phyloP scores from a whole-genome alignment of 2,888 invertebrate species.

The Ophioninae sp. region DNA sequence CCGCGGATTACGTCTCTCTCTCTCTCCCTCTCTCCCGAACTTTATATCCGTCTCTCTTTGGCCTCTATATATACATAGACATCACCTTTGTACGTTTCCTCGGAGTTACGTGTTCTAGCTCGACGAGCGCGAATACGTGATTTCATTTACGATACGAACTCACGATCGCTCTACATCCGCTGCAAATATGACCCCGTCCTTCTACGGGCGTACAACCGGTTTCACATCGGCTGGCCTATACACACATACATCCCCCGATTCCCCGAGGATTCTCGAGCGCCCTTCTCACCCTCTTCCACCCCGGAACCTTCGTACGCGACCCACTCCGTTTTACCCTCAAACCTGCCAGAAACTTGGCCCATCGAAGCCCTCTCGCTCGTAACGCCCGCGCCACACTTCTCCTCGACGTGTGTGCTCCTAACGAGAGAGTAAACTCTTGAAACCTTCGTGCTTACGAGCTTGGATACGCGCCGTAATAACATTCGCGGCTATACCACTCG shows the following conservation, averaged over 20 bases:
- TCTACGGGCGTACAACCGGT: conserved; percentile 32
- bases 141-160: conserved; percentile 79
- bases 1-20: conserved; percentile 4
- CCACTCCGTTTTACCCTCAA: conserved; percentile 42
- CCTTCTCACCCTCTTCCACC: conserved; percentile 1
- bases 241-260: conserved; percentile 11
- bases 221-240: conserved; percentile 32
- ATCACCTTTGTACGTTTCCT: conserved; percentile 53
- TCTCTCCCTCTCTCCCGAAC: conserved; percentile 44
- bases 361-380: conserved; percentile 51
- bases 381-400: conserved; percentile 36
- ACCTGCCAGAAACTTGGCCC: conserved; percentile 43
- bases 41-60: conserved; percentile 33
- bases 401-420: conserved; percentile 54
- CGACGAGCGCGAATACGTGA: conserved; percentile 77
- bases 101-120: conserved; percentile 71
- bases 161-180: conserved; percentile 74
- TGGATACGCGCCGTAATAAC: conserved; percentile 35
- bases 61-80: conserved; percentile 1
- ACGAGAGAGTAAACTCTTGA: conserved; percentile 61
- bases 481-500: conserved; percentile 18
- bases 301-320: conserved; percentile 6
- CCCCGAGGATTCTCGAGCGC: conserved; percentile 51
- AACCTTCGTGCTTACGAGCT: conserved; percentile 49
- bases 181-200: conserved; percentile 65